phyloP scores from a whole-genome alignment of 2,888 invertebrate species.

The Noctua pronuba region DNA sequence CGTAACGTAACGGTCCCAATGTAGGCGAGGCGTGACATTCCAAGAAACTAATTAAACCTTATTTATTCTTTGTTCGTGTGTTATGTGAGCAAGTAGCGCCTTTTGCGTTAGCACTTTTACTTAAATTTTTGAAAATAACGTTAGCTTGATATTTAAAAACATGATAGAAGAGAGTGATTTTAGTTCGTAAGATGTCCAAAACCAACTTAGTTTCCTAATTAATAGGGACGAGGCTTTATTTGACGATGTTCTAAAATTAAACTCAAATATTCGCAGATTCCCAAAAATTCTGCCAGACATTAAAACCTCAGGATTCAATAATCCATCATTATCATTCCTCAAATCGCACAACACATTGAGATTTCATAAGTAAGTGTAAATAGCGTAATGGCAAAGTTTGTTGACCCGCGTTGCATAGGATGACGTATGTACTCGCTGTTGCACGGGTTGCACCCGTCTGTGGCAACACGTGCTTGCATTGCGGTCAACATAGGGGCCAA shows the following conservation, averaged over 20 bases:
- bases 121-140: background rate
- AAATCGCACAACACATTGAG: conserved; percentile 19
- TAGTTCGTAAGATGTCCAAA: background rate
- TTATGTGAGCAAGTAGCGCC: conserved; percentile 4
- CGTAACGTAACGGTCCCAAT: background rate
- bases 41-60: conserved; percentile 16
- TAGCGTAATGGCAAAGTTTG: conserved; percentile 54
- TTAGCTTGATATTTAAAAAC: background rate
- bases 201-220: background rate
- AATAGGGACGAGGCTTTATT: background rate
- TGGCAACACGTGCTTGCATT: conserved; percentile 57
- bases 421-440: conserved; percentile 44
- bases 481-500: conserved; percentile 48
- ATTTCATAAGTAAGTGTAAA: conserved; percentile 51
- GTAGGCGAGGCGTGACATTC: conserved; percentile 34
- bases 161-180: background rate
- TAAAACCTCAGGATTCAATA: background rate
- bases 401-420: conserved; percentile 56
- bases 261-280: background rate
- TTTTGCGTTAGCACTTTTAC: background rate
- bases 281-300: background rate
- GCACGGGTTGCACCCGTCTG: conserved; percentile 34
- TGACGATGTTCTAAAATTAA: background rate
- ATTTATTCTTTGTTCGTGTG: conserved; percentile 9
- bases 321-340: conserved; percentile 33